phyloP scores from a whole-genome alignment of 2,888 invertebrate species.

The Smittia aterrima region DNA sequence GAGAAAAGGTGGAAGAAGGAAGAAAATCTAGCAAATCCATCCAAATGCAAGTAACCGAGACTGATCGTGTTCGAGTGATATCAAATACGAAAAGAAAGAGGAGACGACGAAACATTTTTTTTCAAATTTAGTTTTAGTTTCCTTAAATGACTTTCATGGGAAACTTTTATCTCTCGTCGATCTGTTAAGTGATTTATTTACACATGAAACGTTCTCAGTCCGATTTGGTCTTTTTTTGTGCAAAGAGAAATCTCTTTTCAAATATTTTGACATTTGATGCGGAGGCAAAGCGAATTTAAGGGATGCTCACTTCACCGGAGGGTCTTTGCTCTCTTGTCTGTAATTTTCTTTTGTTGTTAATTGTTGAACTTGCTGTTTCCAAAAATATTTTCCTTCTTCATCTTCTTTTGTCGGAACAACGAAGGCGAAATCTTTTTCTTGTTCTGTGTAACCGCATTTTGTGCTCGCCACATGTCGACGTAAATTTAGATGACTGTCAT shows the following conservation, averaged over 20 bases:
- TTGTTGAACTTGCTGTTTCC: constrained; percentile 1
- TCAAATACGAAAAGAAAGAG: too few species aligned
- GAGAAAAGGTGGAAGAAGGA: background rate
- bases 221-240: constrained; percentile 10
- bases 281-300: background rate
- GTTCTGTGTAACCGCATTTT: background rate
- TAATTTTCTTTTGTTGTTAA: constrained; percentile 11
- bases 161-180: background rate
- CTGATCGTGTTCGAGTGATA: too few species aligned
- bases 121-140: background rate
- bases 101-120: too few species aligned
- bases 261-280: constrained; percentile 22
- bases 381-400: background rate
- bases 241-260: background rate
- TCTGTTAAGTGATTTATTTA: constrained; percentile 20
- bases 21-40: background rate
- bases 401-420: constrained; percentile 1
- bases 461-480: constrained; percentile 8
- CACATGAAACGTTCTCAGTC: background rate
- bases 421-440: background rate
- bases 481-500: constrained; percentile 10
- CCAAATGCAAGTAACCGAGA: background rate
- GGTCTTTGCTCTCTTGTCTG: background rate
- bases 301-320: background rate
- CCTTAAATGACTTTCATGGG: background rate